Evolutionary conservation across 2,888 invertebrate genomes (phyloP), one percentile per base, ranked within the genome.

Genomic region (Hyalella azteca): DNA sequence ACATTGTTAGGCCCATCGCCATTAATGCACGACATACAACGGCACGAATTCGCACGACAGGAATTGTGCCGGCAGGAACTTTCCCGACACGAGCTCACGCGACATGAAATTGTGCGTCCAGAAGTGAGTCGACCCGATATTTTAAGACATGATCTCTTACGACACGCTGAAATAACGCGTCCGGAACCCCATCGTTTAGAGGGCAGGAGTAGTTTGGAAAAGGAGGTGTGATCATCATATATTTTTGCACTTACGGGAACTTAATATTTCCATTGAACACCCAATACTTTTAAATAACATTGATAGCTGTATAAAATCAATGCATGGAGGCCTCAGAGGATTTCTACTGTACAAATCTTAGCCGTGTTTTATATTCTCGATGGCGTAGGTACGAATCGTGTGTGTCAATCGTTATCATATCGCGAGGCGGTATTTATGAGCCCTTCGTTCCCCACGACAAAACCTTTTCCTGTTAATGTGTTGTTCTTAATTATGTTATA

Each of bases 191-290:
- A 82, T 19, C 80, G 82, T 40, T 80, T 78, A 36, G 81, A 81
- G 32, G 81, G 79, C 13, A 79, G 83, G 41, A 60, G 80, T 22
- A 66, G 77, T 29, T 73, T 81, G 80, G 83, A 83, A 39, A 83
- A 83, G 75, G 81, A 83, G 45, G 81, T 83, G 81, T 83, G 81
- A 83, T 81, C 36, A 66, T 66, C n/a, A n/a, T n/a, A n/a, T n/a
- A n/a, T n/a, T n/a, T n/a, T n/a, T n/a, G n/a, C n/a, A n/a, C n/a
- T n/a, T n/a, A n/a, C n/a, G 45, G 45, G 15, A 45, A 45, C 9
- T 45, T 66, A 36, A 36, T 36, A 66, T 36, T 66, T 66, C 26
- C 7, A 26, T 54, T 26, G 7, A 3, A 26, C 22, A 54, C 26
- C 13, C 29, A 0, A 54, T 13, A 9, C 54, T 13, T 26, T 54